phyloP scores from a whole-genome alignment of 2,797 vertebrate genomes.

The Huso huso region DNA sequence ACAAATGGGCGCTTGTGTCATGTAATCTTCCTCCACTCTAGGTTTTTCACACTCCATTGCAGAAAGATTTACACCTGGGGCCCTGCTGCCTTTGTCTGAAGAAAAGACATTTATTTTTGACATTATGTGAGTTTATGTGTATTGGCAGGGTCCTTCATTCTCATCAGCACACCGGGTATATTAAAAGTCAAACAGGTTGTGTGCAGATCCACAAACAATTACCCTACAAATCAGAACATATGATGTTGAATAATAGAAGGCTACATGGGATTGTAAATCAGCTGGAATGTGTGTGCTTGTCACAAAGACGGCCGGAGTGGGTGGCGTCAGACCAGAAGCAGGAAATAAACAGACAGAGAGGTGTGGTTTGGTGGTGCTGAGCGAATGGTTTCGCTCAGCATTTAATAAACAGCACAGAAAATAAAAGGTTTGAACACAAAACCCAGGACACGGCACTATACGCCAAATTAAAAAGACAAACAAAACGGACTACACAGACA shows the following conservation, averaged over 20 bases:
- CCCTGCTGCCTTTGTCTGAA: conserved; percentile 3
- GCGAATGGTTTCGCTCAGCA: no score
- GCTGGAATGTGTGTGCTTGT: neutral
- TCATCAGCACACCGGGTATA: conserved; percentile 9
- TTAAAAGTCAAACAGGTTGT: conserved; percentile 16
- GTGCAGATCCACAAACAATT: conserved; percentile 15
- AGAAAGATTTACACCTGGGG: conserved; percentile 37
- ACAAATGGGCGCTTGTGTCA: conserved; percentile 51
- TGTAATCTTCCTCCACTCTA: conserved; percentile 44
- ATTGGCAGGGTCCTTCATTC: conserved; percentile 11
- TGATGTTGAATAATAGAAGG: conserved; percentile 3
- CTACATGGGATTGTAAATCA: conserved; percentile 11
- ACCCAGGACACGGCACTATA: no score
- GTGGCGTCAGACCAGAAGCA: no score
- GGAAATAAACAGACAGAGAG: no score
- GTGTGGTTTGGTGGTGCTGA: no score
- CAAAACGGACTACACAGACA: no score
- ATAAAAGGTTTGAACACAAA: no score
- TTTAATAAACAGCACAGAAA: no score
- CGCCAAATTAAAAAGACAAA: no score
- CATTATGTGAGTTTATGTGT: conserved; percentile 13
- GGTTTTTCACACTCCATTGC: conserved; percentile 42
- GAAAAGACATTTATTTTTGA: conserved; percentile 10
- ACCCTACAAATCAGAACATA: conserved; percentile 16
- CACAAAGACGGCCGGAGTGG: no score